Conservation (phyloP, 1,140 invertebrate genomes). For the Drosophila oshimai region DNA sequence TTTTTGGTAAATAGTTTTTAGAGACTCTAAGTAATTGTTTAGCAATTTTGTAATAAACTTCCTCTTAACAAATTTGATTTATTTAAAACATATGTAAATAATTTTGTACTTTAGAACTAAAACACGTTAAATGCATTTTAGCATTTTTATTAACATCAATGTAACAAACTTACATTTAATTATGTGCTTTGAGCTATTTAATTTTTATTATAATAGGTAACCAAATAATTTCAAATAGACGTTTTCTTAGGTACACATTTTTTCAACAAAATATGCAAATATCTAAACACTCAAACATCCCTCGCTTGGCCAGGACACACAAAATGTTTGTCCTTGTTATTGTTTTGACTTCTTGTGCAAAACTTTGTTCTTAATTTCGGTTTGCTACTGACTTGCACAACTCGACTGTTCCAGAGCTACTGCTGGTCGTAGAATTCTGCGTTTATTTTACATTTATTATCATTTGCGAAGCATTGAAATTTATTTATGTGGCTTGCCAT, state of each 20-base stretch:
- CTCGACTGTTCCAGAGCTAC: conserved; percentile 2
- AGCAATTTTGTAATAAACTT: too few species aligned
- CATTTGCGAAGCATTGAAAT: conserved; percentile 76
- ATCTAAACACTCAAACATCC: not conserved
- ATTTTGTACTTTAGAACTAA: too few species aligned
- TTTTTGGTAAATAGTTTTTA: not conserved
- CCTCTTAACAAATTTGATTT: too few species aligned
- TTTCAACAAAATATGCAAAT: too few species aligned
- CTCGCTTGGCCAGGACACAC: conserved; percentile 35
- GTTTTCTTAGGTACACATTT: too few species aligned
- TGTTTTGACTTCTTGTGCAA: conserved; percentile 76
- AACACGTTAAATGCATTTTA: too few species aligned
- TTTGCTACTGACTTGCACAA: conserved; percentile 25
- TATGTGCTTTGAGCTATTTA: too few species aligned
- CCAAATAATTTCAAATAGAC: not conserved
- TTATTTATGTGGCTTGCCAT: conserved; percentile 60
- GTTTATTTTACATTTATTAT: conserved; percentile 80
- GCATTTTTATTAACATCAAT: too few species aligned
- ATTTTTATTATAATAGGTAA: too few species aligned
- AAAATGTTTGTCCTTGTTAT: conserved; percentile 73
- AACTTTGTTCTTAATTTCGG: conserved; percentile 75
- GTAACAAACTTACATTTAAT: too few species aligned
- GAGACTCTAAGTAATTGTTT: too few species aligned
- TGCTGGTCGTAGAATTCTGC: conserved; percentile 54
- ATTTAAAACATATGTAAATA: too few species aligned